Percentiles rank a stretch among this genome's conserved stretches.
Evolutionary conservation across 2,888 invertebrate genomes (phyloP).

Genomic region (Xanthia togata): DNA sequence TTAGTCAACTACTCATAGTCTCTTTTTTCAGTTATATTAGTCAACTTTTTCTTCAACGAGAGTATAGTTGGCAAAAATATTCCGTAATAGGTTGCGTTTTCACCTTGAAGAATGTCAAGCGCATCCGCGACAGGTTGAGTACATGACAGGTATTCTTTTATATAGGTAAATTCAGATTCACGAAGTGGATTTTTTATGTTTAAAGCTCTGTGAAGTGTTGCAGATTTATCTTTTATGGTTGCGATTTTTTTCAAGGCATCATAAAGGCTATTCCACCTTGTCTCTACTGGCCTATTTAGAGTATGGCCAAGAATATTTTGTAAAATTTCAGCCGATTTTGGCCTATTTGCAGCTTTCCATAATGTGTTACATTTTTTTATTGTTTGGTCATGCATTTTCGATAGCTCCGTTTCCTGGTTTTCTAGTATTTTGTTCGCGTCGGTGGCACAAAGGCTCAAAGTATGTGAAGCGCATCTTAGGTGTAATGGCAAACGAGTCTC

Average conservation of each 20-base stretch:
- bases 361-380: conserved; percentile 50
- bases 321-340: conserved; percentile 51
- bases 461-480: conserved; percentile 36
- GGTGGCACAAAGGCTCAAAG: conserved; percentile 39
- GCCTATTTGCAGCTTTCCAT: conserved; percentile 46
- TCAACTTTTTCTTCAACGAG: too few relatives aligned
- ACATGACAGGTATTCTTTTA: too few relatives aligned
- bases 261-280: conserved; percentile 40
- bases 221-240: conserved; percentile 36
- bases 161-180: too few relatives aligned
- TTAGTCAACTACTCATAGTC: too few relatives aligned
- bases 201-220: conserved; percentile 23
- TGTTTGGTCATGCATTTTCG: conserved; percentile 41
- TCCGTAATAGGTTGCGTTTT: too few relatives aligned
- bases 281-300: conserved; percentile 32
- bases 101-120: too few relatives aligned
- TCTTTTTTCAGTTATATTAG: too few relatives aligned
- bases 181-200: too few relatives aligned
- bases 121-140: too few relatives aligned
- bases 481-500: conserved; percentile 38
- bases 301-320: conserved; percentile 36
- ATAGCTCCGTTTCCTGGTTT: conserved; percentile 37
- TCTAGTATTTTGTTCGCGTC: conserved; percentile 40
- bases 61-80: too few relatives aligned
- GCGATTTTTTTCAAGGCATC: conserved; percentile 38